Base-by-base conservation (phyloP, 2,797 vertebrate genomes). In the Smutsia gigantea region DNA sequence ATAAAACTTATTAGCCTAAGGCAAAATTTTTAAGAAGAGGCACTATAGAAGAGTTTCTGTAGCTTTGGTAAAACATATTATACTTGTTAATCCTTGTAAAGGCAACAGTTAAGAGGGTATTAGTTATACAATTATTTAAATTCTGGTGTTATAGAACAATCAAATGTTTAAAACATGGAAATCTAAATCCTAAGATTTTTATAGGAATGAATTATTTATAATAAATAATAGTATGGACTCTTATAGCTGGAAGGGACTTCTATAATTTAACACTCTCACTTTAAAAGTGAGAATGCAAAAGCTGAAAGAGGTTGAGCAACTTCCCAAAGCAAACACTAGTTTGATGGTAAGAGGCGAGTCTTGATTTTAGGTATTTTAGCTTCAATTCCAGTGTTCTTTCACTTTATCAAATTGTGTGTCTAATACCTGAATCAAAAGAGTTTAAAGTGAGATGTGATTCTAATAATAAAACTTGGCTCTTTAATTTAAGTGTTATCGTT, bases 401-500 rank as follows among this genome's bases (percentile, higher is more conserved):
- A 42, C 11, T 93, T 90, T 21, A 61, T 88, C 37, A 77, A 66
- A 79, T 66, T 69, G 10, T 69, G 23, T 68, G 15, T 75, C 61
- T 68, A 81, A 82, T 66, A 83, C 18, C 25, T 19, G 6, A 90
- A 88, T 63, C 53, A 93, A 94, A 85, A 31, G n/a, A 69, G 6
- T 89, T 63, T 94, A 31, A 90, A 97, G 19, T 90, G 37, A 79
- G 14, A 63, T 59, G 39, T 61, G 94, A 86, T 74, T 84, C 37
- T 27, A 93, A 69, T 37, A 87, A 96, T 49, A 92, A 86, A 79
- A 6, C 5, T 68, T 86, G 64, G 2, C 2, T 81, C 27, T 84
- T 66, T 61, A 93, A 96, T 84, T 66, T 61, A 93, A 96, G 87
- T 63, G 21, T 87, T 93, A 85, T 88, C n/a, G 51, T 68, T 87